Percentiles rank a stretch among this genome's conserved stretches.
phyloP scores from a whole-genome alignment of 2,888 invertebrate species.

The Andrena hattorfiana region DNA sequence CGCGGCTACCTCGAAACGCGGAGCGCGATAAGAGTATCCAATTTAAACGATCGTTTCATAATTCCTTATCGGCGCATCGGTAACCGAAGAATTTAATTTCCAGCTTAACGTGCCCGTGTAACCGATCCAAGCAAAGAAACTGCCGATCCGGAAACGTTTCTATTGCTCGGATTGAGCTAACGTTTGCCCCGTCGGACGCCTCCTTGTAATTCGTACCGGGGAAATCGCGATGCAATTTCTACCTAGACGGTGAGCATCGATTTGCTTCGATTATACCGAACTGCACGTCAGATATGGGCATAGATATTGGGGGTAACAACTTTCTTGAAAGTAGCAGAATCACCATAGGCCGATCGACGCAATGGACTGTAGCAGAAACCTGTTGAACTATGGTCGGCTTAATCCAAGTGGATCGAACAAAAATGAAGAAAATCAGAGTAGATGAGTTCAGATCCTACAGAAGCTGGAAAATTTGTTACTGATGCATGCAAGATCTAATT shows the following conservation, averaged over 20 bases:
- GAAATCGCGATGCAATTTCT: constrained; percentile 13
- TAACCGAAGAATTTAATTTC: constrained; percentile 59
- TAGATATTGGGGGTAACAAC: neutral
- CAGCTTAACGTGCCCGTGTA: constrained; percentile 14
- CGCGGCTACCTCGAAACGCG: constrained; percentile 36
- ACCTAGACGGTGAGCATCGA: neutral
- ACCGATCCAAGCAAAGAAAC: constrained; percentile 8
- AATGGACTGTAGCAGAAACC: neutral
- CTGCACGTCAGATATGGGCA: constrained; percentile 7
- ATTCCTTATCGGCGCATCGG: constrained; percentile 57
- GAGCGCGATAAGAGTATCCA: constrained; percentile 66
- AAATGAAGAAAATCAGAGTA: neutral
- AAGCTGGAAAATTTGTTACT: neutral
- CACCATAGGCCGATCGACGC: neutral
- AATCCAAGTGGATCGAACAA: neutral
- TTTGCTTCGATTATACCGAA: constrained; percentile 3
- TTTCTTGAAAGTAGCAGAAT: constrained; percentile 10
- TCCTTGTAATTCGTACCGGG: neutral
- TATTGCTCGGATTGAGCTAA: constrained; percentile 15
- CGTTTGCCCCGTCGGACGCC: neutral
- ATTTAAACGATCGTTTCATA: constrained; percentile 66
- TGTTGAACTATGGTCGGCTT: neutral
- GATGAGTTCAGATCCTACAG: neutral
- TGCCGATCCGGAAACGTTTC: neutral
- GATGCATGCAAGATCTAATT: too few species aligned